phyloP scores from a whole-genome alignment of 2,888 invertebrate genomes.

The Heliconius charithonia region DNA sequence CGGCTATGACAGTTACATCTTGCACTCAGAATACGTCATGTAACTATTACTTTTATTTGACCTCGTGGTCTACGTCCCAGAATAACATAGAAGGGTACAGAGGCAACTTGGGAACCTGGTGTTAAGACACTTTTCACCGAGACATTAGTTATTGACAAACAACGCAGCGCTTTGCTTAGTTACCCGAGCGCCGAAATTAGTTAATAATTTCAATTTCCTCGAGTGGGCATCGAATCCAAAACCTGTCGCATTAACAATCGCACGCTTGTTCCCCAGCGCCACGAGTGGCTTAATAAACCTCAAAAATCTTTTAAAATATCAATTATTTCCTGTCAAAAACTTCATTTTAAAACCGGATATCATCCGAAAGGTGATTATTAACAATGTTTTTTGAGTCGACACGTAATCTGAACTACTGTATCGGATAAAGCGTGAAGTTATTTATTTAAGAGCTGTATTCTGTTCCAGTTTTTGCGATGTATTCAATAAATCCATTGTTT shows the following conservation, averaged over 20 bases:
- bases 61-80: no score
- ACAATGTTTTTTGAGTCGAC: constrained; percentile 8
- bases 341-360: not conserved
- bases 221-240: not conserved
- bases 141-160: no score
- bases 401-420: constrained; percentile 13
- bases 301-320: not conserved
- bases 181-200: not conserved
- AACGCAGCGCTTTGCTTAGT: not conserved
- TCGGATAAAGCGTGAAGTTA: constrained; percentile 18
- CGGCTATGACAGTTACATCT: no score
- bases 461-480: constrained; percentile 5
- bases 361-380: constrained; percentile 7
- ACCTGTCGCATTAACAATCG: not conserved
- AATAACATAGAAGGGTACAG: no score
- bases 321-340: not conserved
- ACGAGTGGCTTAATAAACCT: not conserved
- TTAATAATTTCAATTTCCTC: not conserved
- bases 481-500: constrained; percentile 9
- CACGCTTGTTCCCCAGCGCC: no score
- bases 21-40: no score
- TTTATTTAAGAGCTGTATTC: constrained; percentile 18
- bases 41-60: not conserved
- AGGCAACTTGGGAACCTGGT: no score
- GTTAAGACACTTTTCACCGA: no score